Conservation (phyloP, 2,888 invertebrate species). For the Sarcophaga subvicina region DNA sequence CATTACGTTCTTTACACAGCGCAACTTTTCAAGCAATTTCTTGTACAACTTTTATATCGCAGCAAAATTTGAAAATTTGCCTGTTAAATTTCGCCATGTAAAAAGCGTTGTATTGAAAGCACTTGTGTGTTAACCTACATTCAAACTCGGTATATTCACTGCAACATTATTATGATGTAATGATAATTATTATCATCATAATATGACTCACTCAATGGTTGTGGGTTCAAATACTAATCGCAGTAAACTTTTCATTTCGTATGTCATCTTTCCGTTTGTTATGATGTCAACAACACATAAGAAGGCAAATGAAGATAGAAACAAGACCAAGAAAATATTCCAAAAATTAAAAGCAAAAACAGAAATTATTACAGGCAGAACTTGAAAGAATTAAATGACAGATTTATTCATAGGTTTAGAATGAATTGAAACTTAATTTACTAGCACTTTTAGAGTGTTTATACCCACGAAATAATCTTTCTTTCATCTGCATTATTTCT, state of each 20-base stretch:
- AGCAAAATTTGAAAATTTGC: no score
- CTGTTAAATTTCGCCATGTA: no score
- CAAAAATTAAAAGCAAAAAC: slow-evolving; percentile 2
- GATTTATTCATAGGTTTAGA: neutral
- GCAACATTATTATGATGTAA: slow-evolving; percentile 20
- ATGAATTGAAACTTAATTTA: no score
- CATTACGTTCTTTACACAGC: no score
- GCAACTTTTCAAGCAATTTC: no score
- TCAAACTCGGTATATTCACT: slow-evolving; percentile 30
- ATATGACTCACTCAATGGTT: slow-evolving; percentile 43
- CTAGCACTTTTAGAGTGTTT: no score
- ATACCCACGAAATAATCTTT: no score
- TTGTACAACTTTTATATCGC: no score
- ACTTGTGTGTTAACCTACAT: slow-evolving; percentile 40
- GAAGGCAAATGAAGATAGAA: neutral
- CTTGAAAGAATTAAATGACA: slow-evolving; percentile 5
- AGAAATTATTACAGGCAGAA: neutral
- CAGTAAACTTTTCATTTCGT: slow-evolving; percentile 27
- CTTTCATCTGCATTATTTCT: no score
- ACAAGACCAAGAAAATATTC: slow-evolving; percentile 11
- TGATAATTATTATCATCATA: slow-evolving; percentile 30
- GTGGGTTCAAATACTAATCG: slow-evolving; percentile 44
- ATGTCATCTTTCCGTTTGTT: slow-evolving; percentile 25
- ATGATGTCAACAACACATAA: slow-evolving; percentile 54
- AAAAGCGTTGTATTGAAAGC: neutral